phyloP scores from a whole-genome alignment of 2,888 invertebrate genomes.

The Caradrina clavipalpis region DNA sequence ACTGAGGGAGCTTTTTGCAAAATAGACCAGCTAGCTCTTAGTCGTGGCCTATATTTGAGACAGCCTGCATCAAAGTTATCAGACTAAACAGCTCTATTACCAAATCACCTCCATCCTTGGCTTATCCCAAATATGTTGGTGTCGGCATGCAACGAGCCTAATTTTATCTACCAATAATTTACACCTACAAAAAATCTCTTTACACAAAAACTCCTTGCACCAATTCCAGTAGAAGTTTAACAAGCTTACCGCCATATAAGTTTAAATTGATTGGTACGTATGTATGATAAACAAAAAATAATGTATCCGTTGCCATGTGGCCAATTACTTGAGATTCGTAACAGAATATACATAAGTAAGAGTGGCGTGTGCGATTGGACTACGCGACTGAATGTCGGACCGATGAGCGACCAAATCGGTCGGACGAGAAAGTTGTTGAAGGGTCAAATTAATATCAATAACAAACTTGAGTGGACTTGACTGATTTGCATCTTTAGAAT shows the following conservation, averaged over 20 bases:
- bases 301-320: conserved; percentile 38
- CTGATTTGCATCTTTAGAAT: background rate
- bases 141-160: conserved; percentile 4
- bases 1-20: no score
- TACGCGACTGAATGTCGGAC: conserved; percentile 32
- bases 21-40: background rate
- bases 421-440: conserved; percentile 38
- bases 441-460: conserved; percentile 32
- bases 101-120: conserved; percentile 30
- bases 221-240: conserved; percentile 36
- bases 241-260: conserved; percentile 42
- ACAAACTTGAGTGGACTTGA: conserved; percentile 1
- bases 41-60: background rate
- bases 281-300: conserved; percentile 46
- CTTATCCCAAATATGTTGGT: conserved; percentile 29
- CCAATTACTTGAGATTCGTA: conserved; percentile 44
- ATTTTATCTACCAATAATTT: conserved; percentile 33
- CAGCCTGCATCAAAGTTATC: background rate
- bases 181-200: conserved; percentile 45
- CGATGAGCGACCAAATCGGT: conserved; percentile 21
- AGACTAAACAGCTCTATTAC: conserved; percentile 21
- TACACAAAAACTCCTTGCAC: conserved; percentile 39
- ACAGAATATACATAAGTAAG: conserved; percentile 29
- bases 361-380: conserved; percentile 19
- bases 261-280: conserved; percentile 56